Evolutionary conservation across 2,888 invertebrate species (phyloP).

Genomic region (Philhelius pedissequus): DNA sequence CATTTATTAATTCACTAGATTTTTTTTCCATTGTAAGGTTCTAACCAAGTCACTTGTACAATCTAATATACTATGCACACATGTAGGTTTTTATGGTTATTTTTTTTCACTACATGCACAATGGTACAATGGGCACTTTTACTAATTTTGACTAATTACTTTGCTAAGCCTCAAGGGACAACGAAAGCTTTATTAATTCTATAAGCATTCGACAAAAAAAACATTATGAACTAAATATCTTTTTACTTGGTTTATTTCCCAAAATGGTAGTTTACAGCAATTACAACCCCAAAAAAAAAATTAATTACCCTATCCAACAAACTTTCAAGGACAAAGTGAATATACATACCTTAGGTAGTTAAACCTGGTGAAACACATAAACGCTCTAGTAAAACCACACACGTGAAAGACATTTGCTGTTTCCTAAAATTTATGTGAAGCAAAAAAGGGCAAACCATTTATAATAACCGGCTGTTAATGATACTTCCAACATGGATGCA

Average conservation of each 20-base stretch:
- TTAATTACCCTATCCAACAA: slow-evolving; percentile 51
- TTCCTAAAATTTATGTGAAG: neutral
- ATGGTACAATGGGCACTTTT: neutral
- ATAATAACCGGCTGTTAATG: slow-evolving; percentile 48
- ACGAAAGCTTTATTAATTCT: neutral
- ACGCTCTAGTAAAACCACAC: neutral
- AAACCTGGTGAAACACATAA: neutral
- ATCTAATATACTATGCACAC: too few species aligned
- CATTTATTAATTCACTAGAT: too few species aligned
- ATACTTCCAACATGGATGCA: too few species aligned
- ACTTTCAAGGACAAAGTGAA: slow-evolving; percentile 33
- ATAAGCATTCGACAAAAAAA: neutral
- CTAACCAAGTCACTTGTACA: too few species aligned
- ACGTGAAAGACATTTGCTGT: slow-evolving; percentile 1
- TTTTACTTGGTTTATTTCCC: slow-evolving; percentile 45
- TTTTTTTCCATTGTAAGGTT: too few species aligned
- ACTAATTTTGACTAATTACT: slow-evolving; percentile 3
- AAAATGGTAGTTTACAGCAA: slow-evolving; percentile 56
- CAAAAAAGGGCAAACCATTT: neutral
- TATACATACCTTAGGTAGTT: too few species aligned
- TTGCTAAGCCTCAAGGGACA: neutral
- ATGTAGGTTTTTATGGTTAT: too few species aligned
- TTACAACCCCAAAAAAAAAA: slow-evolving; percentile 32
- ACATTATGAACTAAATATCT: neutral
- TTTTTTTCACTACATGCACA: neutral